Conservation (phyloP, 92 coral and sea anemone genomes). For the Porites divaricata region DNA sequence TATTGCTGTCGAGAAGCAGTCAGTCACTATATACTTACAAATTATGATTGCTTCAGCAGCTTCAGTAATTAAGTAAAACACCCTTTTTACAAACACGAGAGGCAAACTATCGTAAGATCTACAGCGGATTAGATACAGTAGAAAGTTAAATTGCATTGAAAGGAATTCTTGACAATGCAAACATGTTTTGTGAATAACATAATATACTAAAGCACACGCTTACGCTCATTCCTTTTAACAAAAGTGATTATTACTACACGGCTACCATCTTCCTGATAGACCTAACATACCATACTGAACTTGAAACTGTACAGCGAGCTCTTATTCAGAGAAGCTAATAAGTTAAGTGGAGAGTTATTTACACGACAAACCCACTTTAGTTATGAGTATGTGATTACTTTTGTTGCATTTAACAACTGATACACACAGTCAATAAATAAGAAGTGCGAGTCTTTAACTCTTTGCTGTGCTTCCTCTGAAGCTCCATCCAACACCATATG, state of each 20-base stretch:
- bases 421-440: constrained; percentile 90
- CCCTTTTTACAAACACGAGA: not conserved
- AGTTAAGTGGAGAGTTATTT: not conserved
- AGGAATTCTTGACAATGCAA: too few relatives aligned
- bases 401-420: constrained; percentile 87
- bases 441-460: constrained; percentile 83
- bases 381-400: constrained; percentile 87
- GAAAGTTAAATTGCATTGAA: too few relatives aligned
- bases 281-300: not conserved
- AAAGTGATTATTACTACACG: not conserved
- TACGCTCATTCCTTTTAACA: not conserved
- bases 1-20: not conserved
- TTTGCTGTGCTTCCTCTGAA: constrained; percentile 69
- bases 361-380: not conserved
- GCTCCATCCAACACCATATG: constrained; percentile 97
- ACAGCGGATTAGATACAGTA: not conserved
- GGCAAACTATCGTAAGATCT: not conserved
- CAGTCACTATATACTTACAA: not conserved
- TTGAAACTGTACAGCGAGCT: not conserved
- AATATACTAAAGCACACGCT: too few relatives aligned
- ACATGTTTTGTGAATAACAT: not conserved
- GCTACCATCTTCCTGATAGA: not conserved
- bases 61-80: not conserved
- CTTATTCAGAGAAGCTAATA: not conserved
- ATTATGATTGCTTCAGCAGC: not conserved